Percentiles rank a stretch among this genome's conserved stretches.
phyloP scores from a whole-genome alignment of 2,797 vertebrate species.

The Danio jaintianensis region DNA sequence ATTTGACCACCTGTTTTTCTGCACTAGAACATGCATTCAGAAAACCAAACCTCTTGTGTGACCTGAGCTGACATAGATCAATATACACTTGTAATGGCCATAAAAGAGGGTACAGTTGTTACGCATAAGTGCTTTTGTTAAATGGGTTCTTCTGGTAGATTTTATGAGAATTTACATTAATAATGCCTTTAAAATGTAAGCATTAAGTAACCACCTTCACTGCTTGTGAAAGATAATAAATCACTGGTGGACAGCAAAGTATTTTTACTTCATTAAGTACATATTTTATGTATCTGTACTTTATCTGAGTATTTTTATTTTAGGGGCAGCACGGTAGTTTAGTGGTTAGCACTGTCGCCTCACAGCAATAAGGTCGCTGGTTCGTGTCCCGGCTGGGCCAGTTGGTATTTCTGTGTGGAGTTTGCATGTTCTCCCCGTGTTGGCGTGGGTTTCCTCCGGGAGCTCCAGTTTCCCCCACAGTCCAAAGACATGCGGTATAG shows the following conservation, averaged over 20 bases:
- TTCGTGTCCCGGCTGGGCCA: no score
- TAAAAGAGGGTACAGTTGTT: slow-evolving; percentile 27
- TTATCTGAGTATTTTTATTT: no score
- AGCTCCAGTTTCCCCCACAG: no score
- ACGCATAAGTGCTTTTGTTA: background rate
- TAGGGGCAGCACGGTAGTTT: no score
- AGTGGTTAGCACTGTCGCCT: no score
- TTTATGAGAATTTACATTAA: background rate
- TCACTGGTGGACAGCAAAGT: background rate
- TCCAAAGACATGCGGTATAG: no score
- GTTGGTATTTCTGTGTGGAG: no score
- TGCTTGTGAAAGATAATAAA: background rate
- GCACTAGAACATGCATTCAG: background rate
- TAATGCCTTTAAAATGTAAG: background rate
- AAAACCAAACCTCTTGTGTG: background rate
- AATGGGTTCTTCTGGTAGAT: background rate
- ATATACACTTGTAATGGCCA: background rate
- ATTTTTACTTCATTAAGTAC: no score
- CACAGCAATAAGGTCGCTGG: no score
- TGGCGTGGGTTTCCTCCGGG: no score
- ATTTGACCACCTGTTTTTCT: slow-evolving; percentile 7
- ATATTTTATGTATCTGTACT: no score
- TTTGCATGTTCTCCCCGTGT: no score
- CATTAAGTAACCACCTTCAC: background rate
- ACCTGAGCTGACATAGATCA: background rate